phyloP scores from a whole-genome alignment of 1,140 invertebrate genomes.

The Panulirus ornatus region DNA sequence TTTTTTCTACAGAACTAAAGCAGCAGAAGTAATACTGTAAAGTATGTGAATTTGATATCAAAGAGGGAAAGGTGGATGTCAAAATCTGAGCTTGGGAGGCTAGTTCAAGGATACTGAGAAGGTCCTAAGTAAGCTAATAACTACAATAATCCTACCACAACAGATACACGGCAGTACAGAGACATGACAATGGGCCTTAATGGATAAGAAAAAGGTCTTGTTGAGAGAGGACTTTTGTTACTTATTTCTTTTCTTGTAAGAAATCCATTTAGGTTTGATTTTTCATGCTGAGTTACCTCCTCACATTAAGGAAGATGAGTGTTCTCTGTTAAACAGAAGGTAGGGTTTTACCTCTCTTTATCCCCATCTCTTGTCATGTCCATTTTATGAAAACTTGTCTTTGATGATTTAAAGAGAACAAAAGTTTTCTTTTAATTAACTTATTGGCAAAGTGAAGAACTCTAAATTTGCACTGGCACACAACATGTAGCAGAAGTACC shows the following conservation, averaged over 20 bases:
- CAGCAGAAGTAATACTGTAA: not conserved
- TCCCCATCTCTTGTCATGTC: not conserved
- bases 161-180: slow-evolving; percentile 62
- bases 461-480: not conserved
- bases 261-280: slow-evolving; percentile 49
- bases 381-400: not conserved
- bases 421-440: not conserved
- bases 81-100: not conserved
- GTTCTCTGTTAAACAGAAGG: not conserved
- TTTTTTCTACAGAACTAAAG: not conserved
- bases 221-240: slow-evolving; percentile 3
- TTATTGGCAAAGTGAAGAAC: not conserved
- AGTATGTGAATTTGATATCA: not conserved
- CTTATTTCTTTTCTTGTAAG: not conserved
- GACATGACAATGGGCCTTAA: slow-evolving; percentile 49
- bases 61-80: not conserved
- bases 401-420: not conserved
- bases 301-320: slow-evolving; percentile 8
- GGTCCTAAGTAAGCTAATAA: slow-evolving; percentile 38
- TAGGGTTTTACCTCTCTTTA: not conserved
- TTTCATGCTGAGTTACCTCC: slow-evolving; percentile 26
- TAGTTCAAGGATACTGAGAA: slow-evolving; percentile 16
- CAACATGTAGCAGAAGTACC: not conserved
- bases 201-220: slow-evolving; percentile 26
- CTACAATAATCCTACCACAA: slow-evolving; percentile 64